phyloP scores from a whole-genome alignment of 2,888 invertebrate species.

The Campoletis raptor region DNA sequence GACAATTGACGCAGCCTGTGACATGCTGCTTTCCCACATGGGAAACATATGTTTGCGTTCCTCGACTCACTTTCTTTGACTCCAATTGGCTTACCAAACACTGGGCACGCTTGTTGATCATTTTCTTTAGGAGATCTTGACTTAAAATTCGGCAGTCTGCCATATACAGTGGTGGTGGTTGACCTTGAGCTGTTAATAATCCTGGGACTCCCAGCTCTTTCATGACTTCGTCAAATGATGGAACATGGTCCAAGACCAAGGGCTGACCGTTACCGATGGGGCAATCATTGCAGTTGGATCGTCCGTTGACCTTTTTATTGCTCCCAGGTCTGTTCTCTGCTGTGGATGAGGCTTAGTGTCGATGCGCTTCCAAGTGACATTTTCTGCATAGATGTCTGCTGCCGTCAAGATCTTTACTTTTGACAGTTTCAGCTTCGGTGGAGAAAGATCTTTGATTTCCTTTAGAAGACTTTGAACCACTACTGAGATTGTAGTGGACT shows the following conservation, averaged over 20 bases:
- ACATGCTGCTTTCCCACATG: constrained; percentile 35
- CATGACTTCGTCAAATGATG: constrained; percentile 11
- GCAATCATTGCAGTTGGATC: not conserved
- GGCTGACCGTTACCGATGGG: constrained; percentile 21
- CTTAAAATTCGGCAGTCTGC: constrained; percentile 39
- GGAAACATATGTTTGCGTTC: constrained; percentile 53
- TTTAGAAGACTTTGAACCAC: too few species aligned
- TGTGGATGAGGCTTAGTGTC: not conserved
- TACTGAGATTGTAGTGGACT: not conserved
- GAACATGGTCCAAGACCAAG: not conserved
- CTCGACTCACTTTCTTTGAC: constrained; percentile 34
- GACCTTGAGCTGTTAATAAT: not conserved
- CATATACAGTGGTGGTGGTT: not conserved
- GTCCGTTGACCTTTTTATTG: not conserved
- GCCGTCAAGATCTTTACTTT: constrained; percentile 1
- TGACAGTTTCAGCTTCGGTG: constrained; percentile 25
- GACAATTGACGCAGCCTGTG: constrained; percentile 43
- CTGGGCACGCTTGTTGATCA: constrained; percentile 33
- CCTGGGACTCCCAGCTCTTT: not conserved
- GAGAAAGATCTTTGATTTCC: too few species aligned
- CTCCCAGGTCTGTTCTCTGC: not conserved
- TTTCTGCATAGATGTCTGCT: not conserved
- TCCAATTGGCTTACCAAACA: constrained; percentile 24
- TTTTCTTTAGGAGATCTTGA: too few species aligned
- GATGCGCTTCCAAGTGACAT: not conserved